A percentile compares a stretch with the other conserved stretches of the same genome.
phyloP scores from a whole-genome alignment of 2,113 vertebrate species.

The Ifrita kowaldi region DNA sequence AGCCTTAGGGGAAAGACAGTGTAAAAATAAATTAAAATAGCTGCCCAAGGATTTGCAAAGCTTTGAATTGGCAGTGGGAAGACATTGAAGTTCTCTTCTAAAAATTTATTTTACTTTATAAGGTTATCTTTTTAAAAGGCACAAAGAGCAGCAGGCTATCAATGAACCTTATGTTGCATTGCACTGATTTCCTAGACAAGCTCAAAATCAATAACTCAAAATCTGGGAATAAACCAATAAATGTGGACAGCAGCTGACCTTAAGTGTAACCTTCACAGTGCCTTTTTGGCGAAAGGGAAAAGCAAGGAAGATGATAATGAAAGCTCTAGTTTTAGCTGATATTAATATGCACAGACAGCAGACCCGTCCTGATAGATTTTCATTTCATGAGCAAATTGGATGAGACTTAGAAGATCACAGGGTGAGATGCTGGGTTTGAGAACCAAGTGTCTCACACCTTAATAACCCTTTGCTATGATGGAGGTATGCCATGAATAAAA shows the following conservation, averaged over 20 bases:
- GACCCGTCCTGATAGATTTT: constrained; percentile 24
- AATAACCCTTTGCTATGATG: not conserved
- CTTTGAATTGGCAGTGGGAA: not conserved
- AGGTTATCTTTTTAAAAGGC: constrained; percentile 47
- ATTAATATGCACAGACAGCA: constrained; percentile 47
- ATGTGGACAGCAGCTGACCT: not conserved
- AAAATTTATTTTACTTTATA: not conserved
- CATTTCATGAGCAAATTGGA: constrained; percentile 24
- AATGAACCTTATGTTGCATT: constrained; percentile 15
- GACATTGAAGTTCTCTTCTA: not conserved
- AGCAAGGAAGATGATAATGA: constrained; percentile 12
- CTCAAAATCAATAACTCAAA: constrained; percentile 43
- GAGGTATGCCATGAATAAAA: not conserved
- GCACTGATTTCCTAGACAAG: constrained; percentile 41
- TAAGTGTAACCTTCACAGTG: constrained; percentile 41
- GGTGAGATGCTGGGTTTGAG: not conserved
- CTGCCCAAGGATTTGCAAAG: not conserved
- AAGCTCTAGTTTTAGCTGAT: constrained; percentile 4
- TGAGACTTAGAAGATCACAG: constrained; percentile 13
- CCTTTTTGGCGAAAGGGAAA: constrained; percentile 22
- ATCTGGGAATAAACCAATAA: constrained; percentile 34
- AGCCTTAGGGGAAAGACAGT: not conserved
- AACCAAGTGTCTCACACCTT: not conserved
- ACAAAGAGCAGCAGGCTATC: constrained; percentile 40
- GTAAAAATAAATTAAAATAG: not conserved